A percentile compares a stretch with the other conserved stretches of the same genome.
Evolutionary conservation across 2,113 vertebrate genomes (phyloP).

Genomic region (Pionites leucogaster): DNA sequence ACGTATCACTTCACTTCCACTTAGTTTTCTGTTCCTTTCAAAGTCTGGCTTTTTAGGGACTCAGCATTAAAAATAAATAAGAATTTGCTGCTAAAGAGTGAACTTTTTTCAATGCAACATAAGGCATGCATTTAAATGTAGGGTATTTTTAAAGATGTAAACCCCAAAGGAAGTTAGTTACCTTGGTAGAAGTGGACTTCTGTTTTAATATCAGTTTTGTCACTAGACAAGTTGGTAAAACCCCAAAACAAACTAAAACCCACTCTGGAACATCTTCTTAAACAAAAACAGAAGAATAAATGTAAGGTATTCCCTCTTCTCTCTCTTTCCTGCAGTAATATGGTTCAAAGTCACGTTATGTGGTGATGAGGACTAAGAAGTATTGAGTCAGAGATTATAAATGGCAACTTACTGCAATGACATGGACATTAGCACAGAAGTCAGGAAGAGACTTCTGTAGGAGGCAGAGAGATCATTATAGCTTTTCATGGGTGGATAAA

Average conservation of each 20-base stretch:
- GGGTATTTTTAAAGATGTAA: neutral
- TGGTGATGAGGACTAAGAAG: neutral
- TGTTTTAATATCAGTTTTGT: neutral
- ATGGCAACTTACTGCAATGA: neutral
- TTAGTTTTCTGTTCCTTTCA: neutral
- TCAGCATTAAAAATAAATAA: constrained; percentile 26
- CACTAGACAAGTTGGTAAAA: neutral
- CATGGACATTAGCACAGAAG: neutral
- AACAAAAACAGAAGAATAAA: neutral
- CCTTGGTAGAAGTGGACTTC: neutral
- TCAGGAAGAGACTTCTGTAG: neutral
- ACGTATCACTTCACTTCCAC: neutral
- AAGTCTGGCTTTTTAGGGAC: constrained; percentile 16
- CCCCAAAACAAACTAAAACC: neutral
- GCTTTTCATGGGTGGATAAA: neutral
- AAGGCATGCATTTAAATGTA: neutral
- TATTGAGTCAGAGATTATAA: neutral
- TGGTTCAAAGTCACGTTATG: neutral
- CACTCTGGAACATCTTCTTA: neutral
- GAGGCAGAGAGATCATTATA: neutral
- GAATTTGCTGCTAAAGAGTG: neutral
- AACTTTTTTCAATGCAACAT: neutral
- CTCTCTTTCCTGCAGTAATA: neutral
- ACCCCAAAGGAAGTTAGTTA: neutral
- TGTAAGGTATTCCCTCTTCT: neutral